Evolutionary conservation across 2,113 vertebrate genomes (phyloP), one percentile per base, ranked within the genome.

Genomic region (Oryzias melastigma): DNA sequence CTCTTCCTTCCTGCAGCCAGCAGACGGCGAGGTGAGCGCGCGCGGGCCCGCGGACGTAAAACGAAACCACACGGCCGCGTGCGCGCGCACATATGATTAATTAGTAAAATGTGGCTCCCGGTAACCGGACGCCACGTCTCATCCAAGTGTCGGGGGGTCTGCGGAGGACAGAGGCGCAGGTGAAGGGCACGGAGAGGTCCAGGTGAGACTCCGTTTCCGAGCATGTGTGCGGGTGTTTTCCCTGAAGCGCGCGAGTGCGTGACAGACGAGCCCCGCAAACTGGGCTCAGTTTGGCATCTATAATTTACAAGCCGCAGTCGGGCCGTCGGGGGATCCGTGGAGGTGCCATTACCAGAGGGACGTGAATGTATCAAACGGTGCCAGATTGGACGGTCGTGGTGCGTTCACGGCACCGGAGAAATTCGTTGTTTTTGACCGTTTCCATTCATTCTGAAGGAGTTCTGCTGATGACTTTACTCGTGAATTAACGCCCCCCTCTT

Each of bases 271-370:
- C n/a, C 74, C 22, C 71, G 15, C 69, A 22, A 79, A 77, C 72
- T 81, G 73, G 0, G 52, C 54, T 68, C 59, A 73, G 66, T 66
- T 71, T 51, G 49, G 49, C 75, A 75, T 89, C 71, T 73, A 88
- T 89, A 84, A 89, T 87, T 80, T 40, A 89, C 68, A 17, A 70
- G 52, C 55, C 27, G 75, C 80, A 81, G 78, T 77, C 64, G 14
- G 60, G 60, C 71, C 45, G 65, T 50, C 65, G 46, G 67, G 57
- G 49, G 42, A 29, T 25, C 47, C 62, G 43, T 49, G 19, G 25
- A 14, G 4, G 49, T 53, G 54, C 62, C 22, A 35, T 35, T 10
- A 35, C 8, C 35, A 35, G 35, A 35, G 8, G 35, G 35, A 35
- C 35, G 8, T 12, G 10, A 27, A 12, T 35, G 10, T 35, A 13